Conservation (phyloP, 2,888 invertebrate species). For the Chirona hameri region DNA sequence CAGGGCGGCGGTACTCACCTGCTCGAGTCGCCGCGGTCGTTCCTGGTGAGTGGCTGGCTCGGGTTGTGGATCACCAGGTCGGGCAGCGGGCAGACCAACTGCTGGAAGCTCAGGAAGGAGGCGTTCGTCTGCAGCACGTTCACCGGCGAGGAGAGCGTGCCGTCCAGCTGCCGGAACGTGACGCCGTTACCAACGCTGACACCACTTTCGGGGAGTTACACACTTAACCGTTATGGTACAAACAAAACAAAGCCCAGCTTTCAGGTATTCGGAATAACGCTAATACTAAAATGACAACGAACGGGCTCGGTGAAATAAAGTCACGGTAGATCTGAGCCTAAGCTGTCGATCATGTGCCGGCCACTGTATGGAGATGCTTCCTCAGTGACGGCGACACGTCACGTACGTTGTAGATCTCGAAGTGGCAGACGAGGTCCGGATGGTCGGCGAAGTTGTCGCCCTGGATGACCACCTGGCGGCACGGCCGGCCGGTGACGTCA, state of each 20-base stretch:
- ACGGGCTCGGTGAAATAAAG: no score
- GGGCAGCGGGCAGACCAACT: not conserved
- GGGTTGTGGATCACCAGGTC: not conserved
- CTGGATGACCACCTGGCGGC: not conserved
- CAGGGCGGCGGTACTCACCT: not conserved
- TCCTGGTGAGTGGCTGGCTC: not conserved
- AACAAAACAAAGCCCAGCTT: no score
- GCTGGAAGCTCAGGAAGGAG: not conserved
- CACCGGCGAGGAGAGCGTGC: not conserved
- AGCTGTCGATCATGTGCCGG: no score
- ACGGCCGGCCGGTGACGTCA: not conserved
- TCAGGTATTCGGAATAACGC: no score
- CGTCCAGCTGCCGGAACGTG: not conserved
- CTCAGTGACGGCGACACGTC: not conserved
- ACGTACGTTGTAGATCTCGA: not conserved
- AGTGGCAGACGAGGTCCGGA: not conserved
- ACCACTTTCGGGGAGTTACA: no score
- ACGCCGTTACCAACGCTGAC: no score
- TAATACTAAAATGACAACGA: no score
- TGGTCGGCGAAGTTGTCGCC: not conserved
- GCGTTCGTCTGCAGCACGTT: not conserved
- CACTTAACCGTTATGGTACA: no score
- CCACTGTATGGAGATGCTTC: no score
- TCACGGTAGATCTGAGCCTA: no score
- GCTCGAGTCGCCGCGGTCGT: not conserved